Evolutionary conservation across 1,140 invertebrate genomes (phyloP).

Genomic region (Liolophura sinensis): DNA sequence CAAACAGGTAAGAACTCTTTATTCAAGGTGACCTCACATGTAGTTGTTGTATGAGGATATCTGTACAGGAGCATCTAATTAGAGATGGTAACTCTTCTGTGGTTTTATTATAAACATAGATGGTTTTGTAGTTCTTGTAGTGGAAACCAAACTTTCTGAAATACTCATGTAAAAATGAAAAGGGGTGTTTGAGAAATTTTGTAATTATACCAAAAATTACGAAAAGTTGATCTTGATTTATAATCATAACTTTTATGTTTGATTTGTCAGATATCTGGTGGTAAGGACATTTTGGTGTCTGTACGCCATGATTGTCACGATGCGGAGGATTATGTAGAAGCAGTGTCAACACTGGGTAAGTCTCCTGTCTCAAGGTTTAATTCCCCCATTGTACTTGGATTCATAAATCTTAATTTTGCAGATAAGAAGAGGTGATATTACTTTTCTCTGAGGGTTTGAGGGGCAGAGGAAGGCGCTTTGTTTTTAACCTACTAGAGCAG

Average conservation of each 20-base stretch:
- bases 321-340: slow-evolving; percentile 13
- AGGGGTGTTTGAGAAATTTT: no score
- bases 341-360: slow-evolving; percentile 19
- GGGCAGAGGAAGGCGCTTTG: no score
- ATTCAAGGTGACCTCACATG: no score
- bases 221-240: no score
- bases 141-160: not conserved
- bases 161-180: no score
- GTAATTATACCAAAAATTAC: no score
- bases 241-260: not conserved
- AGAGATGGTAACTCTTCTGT: not conserved
- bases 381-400: not conserved
- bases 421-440: not conserved
- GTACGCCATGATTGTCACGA: slow-evolving; percentile 16
- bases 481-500: no score
- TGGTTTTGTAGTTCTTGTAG: not conserved
- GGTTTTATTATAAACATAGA: not conserved
- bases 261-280: slow-evolving; percentile 18
- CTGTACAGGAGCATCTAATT: not conserved
- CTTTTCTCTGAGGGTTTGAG: no score
- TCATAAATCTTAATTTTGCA: not conserved
- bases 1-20: slow-evolving; percentile 9
- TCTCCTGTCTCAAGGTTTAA: not conserved
- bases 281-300: slow-evolving; percentile 7
- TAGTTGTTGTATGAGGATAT: not conserved